Evolutionary conservation across 2,888 invertebrate species (phyloP).

Genomic region (Elaeidobius kamerunicus): DNA sequence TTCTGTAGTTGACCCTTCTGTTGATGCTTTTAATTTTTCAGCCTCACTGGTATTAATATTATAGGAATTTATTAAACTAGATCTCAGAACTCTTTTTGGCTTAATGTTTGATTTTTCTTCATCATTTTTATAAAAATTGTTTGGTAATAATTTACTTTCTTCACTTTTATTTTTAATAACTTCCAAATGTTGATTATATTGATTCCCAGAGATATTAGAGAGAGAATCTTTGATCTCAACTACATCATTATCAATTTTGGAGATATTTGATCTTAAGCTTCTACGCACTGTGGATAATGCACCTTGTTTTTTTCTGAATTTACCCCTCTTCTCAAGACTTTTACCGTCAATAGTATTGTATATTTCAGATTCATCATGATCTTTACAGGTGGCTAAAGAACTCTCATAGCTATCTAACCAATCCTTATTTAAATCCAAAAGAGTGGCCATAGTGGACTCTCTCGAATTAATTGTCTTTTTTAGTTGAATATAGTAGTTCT

Average conservation of each 20-base stretch:
- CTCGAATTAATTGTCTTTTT: not conserved
- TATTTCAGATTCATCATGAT: not conserved
- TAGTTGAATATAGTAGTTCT: slow-evolving; percentile 9
- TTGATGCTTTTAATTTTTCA: not conserved
- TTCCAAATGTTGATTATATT: no score
- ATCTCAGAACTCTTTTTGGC: slow-evolving; percentile 3
- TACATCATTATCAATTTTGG: no score
- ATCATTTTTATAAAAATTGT: not conserved
- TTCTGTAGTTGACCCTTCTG: not conserved
- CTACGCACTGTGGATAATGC: not conserved
- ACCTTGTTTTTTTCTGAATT: not conserved
- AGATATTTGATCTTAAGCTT: slow-evolving; percentile 8
- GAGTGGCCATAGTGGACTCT: not conserved
- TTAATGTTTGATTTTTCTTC: not conserved
- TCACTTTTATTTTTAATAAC: no score
- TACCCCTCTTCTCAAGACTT: not conserved
- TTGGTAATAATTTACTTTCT: no score
- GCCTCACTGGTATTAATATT: not conserved
- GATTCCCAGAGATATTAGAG: not conserved
- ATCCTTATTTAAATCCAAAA: slow-evolving; percentile 4
- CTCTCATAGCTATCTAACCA: slow-evolving; percentile 1
- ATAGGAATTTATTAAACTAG: not conserved
- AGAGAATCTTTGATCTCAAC: no score
- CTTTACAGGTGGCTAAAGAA: not conserved
- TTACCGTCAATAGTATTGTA: not conserved